Conservation (phyloP, 2,888 invertebrate species). For the Cephus nigrinus region DNA sequence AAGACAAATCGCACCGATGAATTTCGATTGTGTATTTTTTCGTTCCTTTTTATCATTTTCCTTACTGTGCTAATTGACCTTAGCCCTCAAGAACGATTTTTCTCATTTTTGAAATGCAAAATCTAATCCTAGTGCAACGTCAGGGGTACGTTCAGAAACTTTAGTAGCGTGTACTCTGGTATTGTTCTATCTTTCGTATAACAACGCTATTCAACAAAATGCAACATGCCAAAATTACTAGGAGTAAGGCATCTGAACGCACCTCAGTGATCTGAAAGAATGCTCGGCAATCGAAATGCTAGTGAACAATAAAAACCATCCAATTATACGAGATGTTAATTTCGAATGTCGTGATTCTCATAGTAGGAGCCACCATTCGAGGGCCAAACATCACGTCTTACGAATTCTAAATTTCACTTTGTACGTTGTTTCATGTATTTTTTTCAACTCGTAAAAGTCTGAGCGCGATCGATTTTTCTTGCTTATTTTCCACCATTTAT, state of each 20-base stretch:
- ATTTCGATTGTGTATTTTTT: neutral
- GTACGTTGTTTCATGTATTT: neutral
- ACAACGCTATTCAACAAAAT: too few species aligned
- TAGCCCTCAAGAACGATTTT: neutral
- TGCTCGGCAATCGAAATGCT: neutral
- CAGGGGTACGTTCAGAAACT: neutral
- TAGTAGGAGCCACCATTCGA: neutral
- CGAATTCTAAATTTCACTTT: neutral
- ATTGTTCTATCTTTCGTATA: too few species aligned
- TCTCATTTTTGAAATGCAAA: neutral
- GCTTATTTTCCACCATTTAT: too few species aligned
- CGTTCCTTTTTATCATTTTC: neutral
- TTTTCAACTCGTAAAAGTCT: neutral
- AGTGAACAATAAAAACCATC: neutral
- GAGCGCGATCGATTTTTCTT: neutral
- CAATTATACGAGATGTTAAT: neutral
- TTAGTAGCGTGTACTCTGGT: too few species aligned
- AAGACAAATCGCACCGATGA: conserved; percentile 1
- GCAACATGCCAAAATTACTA: too few species aligned
- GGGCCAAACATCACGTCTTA: neutral
- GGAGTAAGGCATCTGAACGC: too few species aligned
- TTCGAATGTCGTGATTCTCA: neutral
- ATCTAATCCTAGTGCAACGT: neutral
- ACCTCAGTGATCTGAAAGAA: neutral
- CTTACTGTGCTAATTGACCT: neutral